A percentile compares a stretch with the other conserved stretches of the same genome.
phyloP scores from a whole-genome alignment of 1,140 invertebrate species.

The Heliconius melpomene region DNA sequence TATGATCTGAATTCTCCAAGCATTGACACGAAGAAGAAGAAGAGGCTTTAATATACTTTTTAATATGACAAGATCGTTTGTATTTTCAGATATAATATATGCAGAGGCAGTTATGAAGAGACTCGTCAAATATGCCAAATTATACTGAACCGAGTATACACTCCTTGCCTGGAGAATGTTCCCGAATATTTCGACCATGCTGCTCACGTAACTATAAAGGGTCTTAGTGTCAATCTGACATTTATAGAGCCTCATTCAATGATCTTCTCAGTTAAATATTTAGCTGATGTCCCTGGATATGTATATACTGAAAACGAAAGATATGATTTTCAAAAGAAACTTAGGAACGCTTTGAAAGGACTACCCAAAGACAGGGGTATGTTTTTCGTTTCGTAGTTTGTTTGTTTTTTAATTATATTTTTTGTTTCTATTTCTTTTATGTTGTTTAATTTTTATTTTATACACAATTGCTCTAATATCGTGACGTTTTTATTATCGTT shows the following conservation, averaged over 20 bases:
- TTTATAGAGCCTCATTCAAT: conserved; percentile 37
- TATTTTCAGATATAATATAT: conserved; percentile 80
- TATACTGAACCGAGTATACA: conserved; percentile 58
- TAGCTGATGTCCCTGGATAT: conserved; percentile 59
- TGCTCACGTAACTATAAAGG: conserved; percentile 59
- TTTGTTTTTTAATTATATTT: too few species aligned
- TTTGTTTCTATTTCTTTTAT: too few species aligned
- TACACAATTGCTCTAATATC: too few species aligned
- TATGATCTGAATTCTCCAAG: too few species aligned
- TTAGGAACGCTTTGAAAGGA: conserved; percentile 19
- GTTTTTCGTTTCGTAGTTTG: background rate
- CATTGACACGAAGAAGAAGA: too few species aligned
- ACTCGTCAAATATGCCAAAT: conserved; percentile 60
- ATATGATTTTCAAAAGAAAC: conserved; percentile 22
- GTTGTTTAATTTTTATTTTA: too few species aligned
- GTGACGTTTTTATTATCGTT: too few species aligned
- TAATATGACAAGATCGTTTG: too few species aligned
- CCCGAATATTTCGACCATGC: conserved; percentile 71
- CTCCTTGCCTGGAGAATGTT: conserved; percentile 59
- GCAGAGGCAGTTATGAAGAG: conserved; percentile 60
- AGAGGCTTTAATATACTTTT: too few species aligned
- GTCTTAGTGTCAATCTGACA: conserved; percentile 54
- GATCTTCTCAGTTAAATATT: conserved; percentile 45
- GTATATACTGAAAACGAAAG: conserved; percentile 45
- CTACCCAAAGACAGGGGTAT: conserved; percentile 17